Evolutionary conservation across 2,113 vertebrate species (phyloP).

Genomic region (Perccottus glenii): DNA sequence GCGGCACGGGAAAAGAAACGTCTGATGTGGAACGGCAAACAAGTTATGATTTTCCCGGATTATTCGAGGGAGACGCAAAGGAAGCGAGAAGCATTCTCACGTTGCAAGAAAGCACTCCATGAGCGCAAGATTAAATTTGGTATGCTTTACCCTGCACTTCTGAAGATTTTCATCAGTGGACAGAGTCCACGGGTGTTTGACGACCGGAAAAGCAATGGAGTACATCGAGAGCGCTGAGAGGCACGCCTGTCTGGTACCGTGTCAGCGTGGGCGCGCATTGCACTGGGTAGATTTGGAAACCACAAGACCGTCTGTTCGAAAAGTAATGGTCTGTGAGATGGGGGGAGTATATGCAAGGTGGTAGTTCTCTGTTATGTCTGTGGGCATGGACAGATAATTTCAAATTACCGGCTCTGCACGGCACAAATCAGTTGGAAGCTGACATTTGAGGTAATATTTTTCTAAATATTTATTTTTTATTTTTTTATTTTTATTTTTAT

Average conservation of each 20-base stretch:
- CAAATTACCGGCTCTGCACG: too few relatives aligned
- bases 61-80: background rate
- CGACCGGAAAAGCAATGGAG: background rate
- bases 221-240: background rate
- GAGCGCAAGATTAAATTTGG: background rate
- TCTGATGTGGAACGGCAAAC: background rate
- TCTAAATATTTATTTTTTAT: too few relatives aligned
- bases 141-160: background rate
- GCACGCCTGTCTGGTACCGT: background rate
- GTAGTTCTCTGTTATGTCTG: too few relatives aligned
- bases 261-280: too few relatives aligned
- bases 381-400: too few relatives aligned
- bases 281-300: too few relatives aligned
- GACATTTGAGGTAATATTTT: too few relatives aligned
- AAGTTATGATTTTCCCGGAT: background rate
- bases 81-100: background rate
- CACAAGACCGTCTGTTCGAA: background rate
- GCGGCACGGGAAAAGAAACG: background rate
- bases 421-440: too few relatives aligned
- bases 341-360: too few relatives aligned
- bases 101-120: background rate
- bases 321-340: background rate
- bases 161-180: background rate
- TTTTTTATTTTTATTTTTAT: too few relatives aligned
- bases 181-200: background rate